A percentile compares a stretch with the other conserved stretches of the same genome.
Conservation (phyloP, 2,888 invertebrate genomes). For the Erpobdella octoculata region DNA sequence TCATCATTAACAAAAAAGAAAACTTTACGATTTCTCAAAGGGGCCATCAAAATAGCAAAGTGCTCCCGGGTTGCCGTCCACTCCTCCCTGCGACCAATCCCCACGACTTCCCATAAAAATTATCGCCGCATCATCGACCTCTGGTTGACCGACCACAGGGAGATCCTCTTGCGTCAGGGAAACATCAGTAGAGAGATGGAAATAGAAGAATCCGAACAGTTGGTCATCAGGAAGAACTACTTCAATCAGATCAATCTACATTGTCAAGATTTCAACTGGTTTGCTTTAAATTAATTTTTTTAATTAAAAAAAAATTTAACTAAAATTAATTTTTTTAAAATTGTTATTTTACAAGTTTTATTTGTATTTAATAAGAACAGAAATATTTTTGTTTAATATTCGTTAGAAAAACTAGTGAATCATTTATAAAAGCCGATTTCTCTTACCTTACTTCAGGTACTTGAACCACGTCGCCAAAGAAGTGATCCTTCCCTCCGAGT, state of each 20-base stretch:
- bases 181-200: neutral
- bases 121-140: conserved; percentile 34
- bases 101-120: conserved; percentile 28
- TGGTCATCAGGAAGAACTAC: neutral
- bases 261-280: conserved; percentile 31
- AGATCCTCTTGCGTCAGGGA: neutral
- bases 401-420: too few species aligned
- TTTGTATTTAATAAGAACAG: too few species aligned
- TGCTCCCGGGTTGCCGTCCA: conserved; percentile 38
- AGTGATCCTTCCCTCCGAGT: conserved; percentile 25
- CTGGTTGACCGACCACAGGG: conserved; percentile 32
- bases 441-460: neutral
- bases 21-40: neutral
- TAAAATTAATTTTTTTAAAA: too few species aligned
- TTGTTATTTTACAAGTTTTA: too few species aligned
- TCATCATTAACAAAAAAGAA: too few species aligned
- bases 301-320: too few species aligned
- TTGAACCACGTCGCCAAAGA: conserved; percentile 31
- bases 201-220: neutral
- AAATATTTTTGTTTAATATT: neutral
- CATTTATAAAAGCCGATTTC: neutral
- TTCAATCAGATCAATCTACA: conserved; percentile 19
- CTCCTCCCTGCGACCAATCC: conserved; percentile 33
- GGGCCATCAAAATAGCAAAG: conserved; percentile 33
- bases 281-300: neutral